phyloP scores from a whole-genome alignment of 2,888 invertebrate species.

The Limnephilus rhombicus region DNA sequence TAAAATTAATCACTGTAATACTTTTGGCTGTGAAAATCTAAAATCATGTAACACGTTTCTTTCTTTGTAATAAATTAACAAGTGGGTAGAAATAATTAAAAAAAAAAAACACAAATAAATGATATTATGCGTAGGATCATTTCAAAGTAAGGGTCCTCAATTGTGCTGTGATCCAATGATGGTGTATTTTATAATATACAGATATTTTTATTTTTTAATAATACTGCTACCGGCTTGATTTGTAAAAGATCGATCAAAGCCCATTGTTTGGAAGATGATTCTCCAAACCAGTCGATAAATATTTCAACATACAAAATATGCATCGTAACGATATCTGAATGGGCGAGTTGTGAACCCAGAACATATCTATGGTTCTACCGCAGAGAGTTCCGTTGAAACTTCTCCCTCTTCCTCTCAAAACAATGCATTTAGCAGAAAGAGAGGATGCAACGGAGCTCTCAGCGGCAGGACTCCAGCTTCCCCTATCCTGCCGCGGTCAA shows the following conservation, averaged over 20 bases:
- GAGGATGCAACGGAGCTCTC: neutral
- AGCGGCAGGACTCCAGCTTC: slow-evolving; percentile 23
- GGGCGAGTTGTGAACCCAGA: neutral
- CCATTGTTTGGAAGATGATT: slow-evolving; percentile 39
- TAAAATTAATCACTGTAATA: no score
- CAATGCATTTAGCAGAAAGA: neutral
- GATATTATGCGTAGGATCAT: neutral
- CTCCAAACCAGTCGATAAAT: slow-evolving; percentile 41
- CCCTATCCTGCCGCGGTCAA: slow-evolving; percentile 48
- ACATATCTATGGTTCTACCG: neutral
- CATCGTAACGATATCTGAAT: slow-evolving; percentile 51
- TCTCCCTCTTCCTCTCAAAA: neutral
- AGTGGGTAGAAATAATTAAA: neutral
- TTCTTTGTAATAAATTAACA: neutral
- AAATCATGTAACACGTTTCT: neutral
- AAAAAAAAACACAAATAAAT: neutral
- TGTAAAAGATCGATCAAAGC: slow-evolving; percentile 20
- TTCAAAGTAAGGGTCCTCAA: neutral
- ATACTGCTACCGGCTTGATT: neutral
- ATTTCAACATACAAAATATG: slow-evolving; percentile 51
- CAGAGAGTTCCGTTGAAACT: neutral
- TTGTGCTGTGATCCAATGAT: neutral
- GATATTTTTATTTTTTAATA: neutral
- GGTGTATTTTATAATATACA: neutral
- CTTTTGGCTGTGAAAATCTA: no score